Evolutionary conservation across 2,797 vertebrate genomes (phyloP).

Genomic region (Rallus crepitans): DNA sequence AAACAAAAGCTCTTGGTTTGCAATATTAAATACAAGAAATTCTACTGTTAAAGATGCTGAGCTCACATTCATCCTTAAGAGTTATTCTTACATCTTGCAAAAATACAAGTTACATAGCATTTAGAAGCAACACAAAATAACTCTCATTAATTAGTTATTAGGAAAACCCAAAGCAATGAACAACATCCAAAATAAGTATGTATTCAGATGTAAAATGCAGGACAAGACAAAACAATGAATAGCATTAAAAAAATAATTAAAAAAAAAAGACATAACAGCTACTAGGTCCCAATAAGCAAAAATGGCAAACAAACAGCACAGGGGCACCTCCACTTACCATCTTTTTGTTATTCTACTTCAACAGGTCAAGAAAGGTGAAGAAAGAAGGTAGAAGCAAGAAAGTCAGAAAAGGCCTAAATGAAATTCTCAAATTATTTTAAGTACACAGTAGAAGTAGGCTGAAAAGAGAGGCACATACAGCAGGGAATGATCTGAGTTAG

Average conservation of each 20-base stretch:
- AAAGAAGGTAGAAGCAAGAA: conserved; percentile 85
- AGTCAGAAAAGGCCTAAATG: conserved; percentile 82
- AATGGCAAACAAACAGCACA: conserved; percentile 83
- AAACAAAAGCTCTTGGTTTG: not conserved
- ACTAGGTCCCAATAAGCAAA: conserved; percentile 83
- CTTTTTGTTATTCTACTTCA: conserved; percentile 98
- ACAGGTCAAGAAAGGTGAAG: conserved; percentile 87
- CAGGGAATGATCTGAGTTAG: conserved; percentile 68
- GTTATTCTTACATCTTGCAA: conserved; percentile 28
- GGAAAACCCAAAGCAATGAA: conserved; percentile 73
- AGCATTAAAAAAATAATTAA: conserved; percentile 26
- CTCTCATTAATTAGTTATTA: conserved; percentile 74
- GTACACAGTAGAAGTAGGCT: conserved; percentile 80
- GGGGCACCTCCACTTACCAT: conserved; percentile 95
- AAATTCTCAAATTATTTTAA: conserved; percentile 82
- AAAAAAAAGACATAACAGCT: conserved; percentile 61
- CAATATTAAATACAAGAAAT: not conserved
- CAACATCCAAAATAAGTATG: conserved; percentile 70
- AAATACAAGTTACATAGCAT: conserved; percentile 18
- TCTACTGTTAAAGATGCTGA: not conserved
- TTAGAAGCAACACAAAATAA: conserved; percentile 66
- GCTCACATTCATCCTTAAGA: not conserved
- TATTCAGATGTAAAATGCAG: conserved; percentile 74
- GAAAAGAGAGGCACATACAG: conserved; percentile 75
- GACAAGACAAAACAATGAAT: conserved; percentile 43